phyloP scores from a whole-genome alignment of 2,888 invertebrate species.

The Dolichopus griseipennis region DNA sequence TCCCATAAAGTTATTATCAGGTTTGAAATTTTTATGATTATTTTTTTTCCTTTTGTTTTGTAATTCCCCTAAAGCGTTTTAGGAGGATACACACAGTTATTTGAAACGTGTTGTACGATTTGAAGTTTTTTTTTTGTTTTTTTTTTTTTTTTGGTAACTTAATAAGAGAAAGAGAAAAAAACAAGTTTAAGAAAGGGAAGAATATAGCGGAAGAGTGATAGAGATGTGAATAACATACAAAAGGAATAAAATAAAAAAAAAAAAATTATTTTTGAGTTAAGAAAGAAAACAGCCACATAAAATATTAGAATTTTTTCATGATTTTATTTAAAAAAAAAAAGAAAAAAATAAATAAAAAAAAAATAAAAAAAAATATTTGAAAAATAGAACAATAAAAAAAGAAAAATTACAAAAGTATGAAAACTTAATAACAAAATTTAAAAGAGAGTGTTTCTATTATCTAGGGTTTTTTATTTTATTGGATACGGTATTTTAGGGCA shows the following conservation, averaged over 20 bases:
- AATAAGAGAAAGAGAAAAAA: neutral
- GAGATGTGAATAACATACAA: too few species aligned
- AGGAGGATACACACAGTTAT: neutral
- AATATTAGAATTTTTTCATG: neutral
- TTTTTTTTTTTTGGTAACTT: neutral
- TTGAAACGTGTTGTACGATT: neutral
- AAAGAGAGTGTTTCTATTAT: too few species aligned
- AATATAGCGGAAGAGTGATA: too few species aligned
- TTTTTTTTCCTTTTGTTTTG: neutral
- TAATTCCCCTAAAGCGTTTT: neutral
- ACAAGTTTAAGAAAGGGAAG: neutral
- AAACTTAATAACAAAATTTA: too few species aligned
- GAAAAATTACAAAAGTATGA: too few species aligned
- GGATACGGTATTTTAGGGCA: too few species aligned
- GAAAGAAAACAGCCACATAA: neutral
- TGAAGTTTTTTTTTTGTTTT: too few species aligned
- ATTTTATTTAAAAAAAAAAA: neutral
- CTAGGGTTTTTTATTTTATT: too few species aligned
- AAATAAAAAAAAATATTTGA: neutral
- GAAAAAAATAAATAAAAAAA: neutral
- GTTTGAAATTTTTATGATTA: neutral
- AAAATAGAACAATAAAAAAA: neutral
- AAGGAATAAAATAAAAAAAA: too few species aligned
- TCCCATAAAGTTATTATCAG: neutral
- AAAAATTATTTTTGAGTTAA: too few species aligned